Evolutionary conservation across 2,797 vertebrate genomes (phyloP).

Genomic region (Hydrocynus forskahlii): DNA sequence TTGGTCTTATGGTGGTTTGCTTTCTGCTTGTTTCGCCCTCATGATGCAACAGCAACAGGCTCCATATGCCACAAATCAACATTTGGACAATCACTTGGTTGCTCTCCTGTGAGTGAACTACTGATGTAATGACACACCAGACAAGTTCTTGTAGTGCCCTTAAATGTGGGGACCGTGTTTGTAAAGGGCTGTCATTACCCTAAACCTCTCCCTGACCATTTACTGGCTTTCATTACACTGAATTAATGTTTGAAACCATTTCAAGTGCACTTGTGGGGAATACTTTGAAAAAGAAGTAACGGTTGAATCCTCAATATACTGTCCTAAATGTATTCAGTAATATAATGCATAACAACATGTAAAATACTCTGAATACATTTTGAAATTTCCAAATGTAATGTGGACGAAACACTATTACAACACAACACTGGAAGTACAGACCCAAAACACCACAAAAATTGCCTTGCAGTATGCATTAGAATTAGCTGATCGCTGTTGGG

Average conservation of each 20-base stretch:
- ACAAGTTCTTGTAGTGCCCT: background rate
- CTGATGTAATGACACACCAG: background rate
- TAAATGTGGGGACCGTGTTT: background rate
- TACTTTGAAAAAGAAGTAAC: too few species aligned
- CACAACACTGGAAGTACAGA: too few species aligned
- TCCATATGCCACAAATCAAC: background rate
- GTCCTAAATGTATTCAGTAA: too few species aligned
- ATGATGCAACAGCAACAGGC: background rate
- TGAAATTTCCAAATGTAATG: background rate
- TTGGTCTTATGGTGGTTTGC: background rate
- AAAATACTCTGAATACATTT: too few species aligned
- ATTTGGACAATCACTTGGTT: background rate
- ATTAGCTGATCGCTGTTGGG: constrained; percentile 25
- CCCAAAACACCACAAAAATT: too few species aligned
- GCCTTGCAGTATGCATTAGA: constrained; percentile 27
- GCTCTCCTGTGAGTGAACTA: background rate
- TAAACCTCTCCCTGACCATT: too few species aligned
- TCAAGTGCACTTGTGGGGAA: background rate
- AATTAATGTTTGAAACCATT: background rate
- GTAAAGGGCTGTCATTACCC: background rate
- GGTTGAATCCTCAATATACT: too few species aligned
- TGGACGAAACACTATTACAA: background rate
- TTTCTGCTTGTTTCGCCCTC: background rate
- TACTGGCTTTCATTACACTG: background rate
- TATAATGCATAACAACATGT: too few species aligned